These are phyloP conservation scores for Cheiracanthium punctorium DNA, from an alignment of 2,888 invertebrate genomes.

Conservation along the genomic window DNA sequence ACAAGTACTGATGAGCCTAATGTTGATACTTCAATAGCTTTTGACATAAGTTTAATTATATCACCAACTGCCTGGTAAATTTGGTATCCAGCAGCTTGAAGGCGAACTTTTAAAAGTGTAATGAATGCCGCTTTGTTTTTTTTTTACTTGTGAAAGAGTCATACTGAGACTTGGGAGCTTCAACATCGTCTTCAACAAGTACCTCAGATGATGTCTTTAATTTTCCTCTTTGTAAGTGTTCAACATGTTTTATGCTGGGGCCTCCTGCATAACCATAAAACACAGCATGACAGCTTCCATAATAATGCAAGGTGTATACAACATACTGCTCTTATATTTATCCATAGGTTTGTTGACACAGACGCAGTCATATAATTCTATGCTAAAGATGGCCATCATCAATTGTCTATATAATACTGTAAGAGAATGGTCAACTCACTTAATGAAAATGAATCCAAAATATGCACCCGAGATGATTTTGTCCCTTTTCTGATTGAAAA, in stretches of 20 bases:
- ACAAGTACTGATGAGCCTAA: neutral
- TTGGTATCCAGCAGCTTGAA: neutral
- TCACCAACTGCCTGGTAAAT: neutral
- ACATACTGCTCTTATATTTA: neutral
- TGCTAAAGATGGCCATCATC: neutral
- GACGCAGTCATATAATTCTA: neutral
- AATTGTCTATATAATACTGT: neutral
- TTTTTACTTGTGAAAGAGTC: neutral
- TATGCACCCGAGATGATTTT: too few species aligned
- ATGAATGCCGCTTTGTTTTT: neutral
- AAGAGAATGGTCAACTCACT: too few species aligned
- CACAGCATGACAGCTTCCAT: neutral
- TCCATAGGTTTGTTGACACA: neutral
- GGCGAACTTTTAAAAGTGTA: neutral
- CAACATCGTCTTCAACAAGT: neutral
- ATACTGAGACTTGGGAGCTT: neutral
- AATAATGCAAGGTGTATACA: neutral
- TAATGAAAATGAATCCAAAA: too few species aligned
- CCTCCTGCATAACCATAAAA: neutral
- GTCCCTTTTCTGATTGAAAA: too few species aligned
- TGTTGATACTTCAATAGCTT: neutral
- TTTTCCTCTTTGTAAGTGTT: neutral
- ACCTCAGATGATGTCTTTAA: neutral
- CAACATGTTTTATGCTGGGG: neutral
- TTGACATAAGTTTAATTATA: neutral